These are phyloP conservation scores for Zaprionus africanus DNA, from an alignment of 1,140 invertebrate species.

Conservation along the genomic window DNA sequence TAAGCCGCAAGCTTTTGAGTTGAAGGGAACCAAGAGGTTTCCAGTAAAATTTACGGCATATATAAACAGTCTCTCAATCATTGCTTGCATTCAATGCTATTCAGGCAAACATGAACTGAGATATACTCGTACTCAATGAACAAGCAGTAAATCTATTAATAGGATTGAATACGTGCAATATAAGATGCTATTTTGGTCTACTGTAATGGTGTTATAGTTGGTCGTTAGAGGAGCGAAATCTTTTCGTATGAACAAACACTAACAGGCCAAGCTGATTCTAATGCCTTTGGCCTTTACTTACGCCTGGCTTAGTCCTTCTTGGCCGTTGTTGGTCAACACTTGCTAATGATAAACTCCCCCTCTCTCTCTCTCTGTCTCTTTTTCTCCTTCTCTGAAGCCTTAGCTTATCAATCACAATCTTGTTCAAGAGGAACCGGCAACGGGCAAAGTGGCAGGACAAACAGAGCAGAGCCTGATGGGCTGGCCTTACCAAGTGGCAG, in stretches of 20 bases:
- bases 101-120: no score
- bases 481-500: background rate
- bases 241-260: background rate
- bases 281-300: background rate
- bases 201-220: background rate
- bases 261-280: background rate
- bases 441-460: background rate
- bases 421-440: slow-evolving; percentile 2
- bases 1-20: background rate
- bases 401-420: slow-evolving; percentile 3
- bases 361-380: background rate
- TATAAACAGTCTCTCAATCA: background rate
- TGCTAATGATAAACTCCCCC: background rate
- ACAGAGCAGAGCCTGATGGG: background rate
- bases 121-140: background rate
- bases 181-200: background rate
- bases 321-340: background rate
- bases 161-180: background rate
- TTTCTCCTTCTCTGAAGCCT: background rate
- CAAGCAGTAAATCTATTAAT: background rate
- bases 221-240: background rate
- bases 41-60: background rate
- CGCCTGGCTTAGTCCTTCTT: background rate
- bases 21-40: background rate
- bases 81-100: no score